Conservation (phyloP, 2,113 vertebrate species). For the Percopsis transmontana region DNA sequence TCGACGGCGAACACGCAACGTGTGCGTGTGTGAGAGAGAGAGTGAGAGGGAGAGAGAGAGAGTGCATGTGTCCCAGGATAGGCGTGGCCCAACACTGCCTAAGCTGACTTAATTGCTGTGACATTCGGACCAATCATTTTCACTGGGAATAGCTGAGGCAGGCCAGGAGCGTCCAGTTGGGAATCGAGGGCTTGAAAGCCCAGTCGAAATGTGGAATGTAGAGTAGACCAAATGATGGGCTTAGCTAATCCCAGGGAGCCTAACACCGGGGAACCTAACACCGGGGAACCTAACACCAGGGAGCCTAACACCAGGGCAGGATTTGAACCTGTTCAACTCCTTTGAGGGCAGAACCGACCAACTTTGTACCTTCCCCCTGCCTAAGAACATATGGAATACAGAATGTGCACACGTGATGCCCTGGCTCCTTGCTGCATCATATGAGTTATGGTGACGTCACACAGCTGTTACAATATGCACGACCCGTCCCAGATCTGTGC, state of each 20-base stretch:
- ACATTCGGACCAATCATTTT: constrained; percentile 26
- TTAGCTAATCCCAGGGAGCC: background rate
- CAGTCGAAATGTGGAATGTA: constrained; percentile 1
- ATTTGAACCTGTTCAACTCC: background rate
- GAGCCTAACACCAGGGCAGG: too few relatives aligned
- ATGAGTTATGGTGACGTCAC: constrained; percentile 13
- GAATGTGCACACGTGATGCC: constrained; percentile 7
- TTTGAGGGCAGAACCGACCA: background rate
- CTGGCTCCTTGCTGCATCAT: background rate
- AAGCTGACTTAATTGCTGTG: constrained; percentile 32
- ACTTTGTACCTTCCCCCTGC: background rate
- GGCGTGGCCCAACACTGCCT: constrained; percentile 2
- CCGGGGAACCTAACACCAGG: too few relatives aligned
- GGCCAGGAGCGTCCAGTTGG: constrained; percentile 10
- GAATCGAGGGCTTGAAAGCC: constrained; percentile 21
- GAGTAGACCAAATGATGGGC: background rate
- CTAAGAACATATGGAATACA: background rate
- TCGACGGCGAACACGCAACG: constrained; percentile 28
- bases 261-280: too few relatives aligned
- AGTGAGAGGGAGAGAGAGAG: background rate
- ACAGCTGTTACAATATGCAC: constrained; percentile 10
- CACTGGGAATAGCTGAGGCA: constrained; percentile 15
- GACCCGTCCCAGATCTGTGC: constrained; percentile 4
- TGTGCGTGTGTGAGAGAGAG: constrained; percentile 1
- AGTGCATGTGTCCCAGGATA: background rate